Evolutionary conservation across 2,113 vertebrate genomes (phyloP), one percentile per base, ranked within the genome.

Genomic region (Boulengeromyrus knoepffleri): DNA sequence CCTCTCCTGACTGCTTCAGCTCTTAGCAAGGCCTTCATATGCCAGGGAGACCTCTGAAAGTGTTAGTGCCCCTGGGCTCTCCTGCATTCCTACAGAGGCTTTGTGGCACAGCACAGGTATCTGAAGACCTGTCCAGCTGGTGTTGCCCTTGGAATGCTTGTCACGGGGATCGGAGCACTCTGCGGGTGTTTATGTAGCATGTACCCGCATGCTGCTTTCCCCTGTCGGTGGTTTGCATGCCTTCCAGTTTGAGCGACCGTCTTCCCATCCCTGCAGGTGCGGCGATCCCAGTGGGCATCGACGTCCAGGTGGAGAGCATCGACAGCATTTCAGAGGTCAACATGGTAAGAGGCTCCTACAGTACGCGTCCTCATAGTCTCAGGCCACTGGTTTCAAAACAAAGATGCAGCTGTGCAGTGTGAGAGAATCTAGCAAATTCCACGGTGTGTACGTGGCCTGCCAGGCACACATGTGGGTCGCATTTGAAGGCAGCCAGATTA

Each of bases 301-400:
- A 97, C 91, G 94, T 97, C 47, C 96, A 96, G 91, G 91, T 96
- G 90, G 96, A 97, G 94, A 97, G 96, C 90, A 94, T 95, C 90
- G 95, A 97, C 93, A 96, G 95, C 91, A 95, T 97, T 94, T 97
- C 96, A 90, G 96, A 97, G 92, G 94, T 95, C 87, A 94, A 96
- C 91, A 97, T 96, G 96, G 94, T 96, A 94, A 77, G 77, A 89
- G 13, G 5, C 19, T 66, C 21, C 42, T 19, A 21, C n/a, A n/a
- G n/a, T n/a, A n/a, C 3, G 21, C 0, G 1, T 77, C 9, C 6
- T 27, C 31, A 0, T 31, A 21, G n/a, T 31, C 17, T 42, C 36
- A 80, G 70, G 70, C 4, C 70, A 15, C 15, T 2, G 12, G 1
- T 80, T 42, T 80, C 31, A 39, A 39, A 80, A 80, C 74, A 42